These are phyloP conservation scores for Caenorhabditis tropicalis DNA, from an alignment of 1,140 invertebrate species.

Conservation along the genomic window DNA sequence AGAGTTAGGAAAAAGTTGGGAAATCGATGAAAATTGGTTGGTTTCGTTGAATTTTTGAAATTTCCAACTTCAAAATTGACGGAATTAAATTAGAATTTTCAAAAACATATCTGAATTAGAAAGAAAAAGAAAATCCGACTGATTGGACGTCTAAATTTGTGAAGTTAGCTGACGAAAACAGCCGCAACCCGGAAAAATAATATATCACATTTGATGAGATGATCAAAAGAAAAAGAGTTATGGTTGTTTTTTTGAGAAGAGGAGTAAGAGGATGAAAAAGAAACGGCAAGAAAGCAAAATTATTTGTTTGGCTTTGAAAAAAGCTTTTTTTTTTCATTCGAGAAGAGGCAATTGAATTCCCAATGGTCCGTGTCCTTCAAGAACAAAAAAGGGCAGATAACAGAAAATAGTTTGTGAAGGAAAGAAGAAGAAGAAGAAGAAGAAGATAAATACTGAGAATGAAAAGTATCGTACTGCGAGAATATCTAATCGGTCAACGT, in stretches of 20 bases:
- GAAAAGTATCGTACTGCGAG: background rate
- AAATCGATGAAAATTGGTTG: background rate
- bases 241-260: conserved; percentile 15
- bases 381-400: background rate
- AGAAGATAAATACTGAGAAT: background rate
- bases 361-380: conserved; percentile 1
- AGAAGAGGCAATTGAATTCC: conserved; percentile 1
- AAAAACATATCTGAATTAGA: background rate
- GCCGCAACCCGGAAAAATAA: conserved; percentile 15
- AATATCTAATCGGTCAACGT: background rate
- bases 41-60: background rate
- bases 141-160: background rate
- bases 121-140: background rate
- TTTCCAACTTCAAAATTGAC: background rate
- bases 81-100: no score
- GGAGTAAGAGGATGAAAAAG: background rate
- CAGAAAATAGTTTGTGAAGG: background rate
- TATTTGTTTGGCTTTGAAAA: conserved; percentile 32
- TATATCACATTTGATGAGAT: conserved; percentile 16
- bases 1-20: background rate
- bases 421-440: background rate
- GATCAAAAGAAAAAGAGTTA: conserved; percentile 26
- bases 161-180: conserved; percentile 32
- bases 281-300: conserved; percentile 1
- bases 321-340: background rate